Evolutionary conservation across 2,888 invertebrate genomes (phyloP), one percentile per base, ranked within the genome.

Genomic region (Monopis laevigella): DNA sequence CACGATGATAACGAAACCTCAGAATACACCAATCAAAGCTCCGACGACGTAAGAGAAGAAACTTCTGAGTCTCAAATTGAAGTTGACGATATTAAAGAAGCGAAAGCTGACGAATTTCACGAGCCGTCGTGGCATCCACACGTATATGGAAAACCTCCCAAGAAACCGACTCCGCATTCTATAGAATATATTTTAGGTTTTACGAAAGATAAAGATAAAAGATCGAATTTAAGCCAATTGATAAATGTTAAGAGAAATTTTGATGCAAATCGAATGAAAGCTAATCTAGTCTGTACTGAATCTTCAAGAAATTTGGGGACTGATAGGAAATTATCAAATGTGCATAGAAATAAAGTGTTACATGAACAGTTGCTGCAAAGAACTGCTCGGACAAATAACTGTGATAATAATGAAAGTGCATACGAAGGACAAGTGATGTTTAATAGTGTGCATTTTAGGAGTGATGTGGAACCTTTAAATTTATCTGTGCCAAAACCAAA

Each of bases 141-240:
- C 65, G 91, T 94, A 14, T 95, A 95, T 64, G 89, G 87, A 2
- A 88, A 88, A 53, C 88, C 92, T 8, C 92, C 92, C 7, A 88
- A 87, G 52, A 85, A 85, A 42, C 93, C 93, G 1, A 95, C 96
- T 1, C 91, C 94, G 3, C 93, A 94, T 67, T 86, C 88, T 28
- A 96, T 96, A 58, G 89, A 90, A 49, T 91, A 95, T 62, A 96
- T 96, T 50, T 81, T 96, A 53, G 93, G 93, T 14, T 73, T 87
- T 46, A 14, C 18, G n/a, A 12, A 28, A 18, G 35, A 44, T n/a
- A 61, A 63, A 18, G 50, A 52, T 34, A 43, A 44, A 6, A 55
- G 50, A 40, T 38, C 44, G 27, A 49, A 51, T 3, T 59, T 67
- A 12, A 70, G 63, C 50, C 67, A 71, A 41, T 49, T 75, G 44